A percentile compares a stretch with the other conserved stretches of the same genome.
These are phyloP conservation scores for Glossophaga mutica DNA, from an alignment of 2,797 vertebrate genomes.

Conservation along the genomic window DNA sequence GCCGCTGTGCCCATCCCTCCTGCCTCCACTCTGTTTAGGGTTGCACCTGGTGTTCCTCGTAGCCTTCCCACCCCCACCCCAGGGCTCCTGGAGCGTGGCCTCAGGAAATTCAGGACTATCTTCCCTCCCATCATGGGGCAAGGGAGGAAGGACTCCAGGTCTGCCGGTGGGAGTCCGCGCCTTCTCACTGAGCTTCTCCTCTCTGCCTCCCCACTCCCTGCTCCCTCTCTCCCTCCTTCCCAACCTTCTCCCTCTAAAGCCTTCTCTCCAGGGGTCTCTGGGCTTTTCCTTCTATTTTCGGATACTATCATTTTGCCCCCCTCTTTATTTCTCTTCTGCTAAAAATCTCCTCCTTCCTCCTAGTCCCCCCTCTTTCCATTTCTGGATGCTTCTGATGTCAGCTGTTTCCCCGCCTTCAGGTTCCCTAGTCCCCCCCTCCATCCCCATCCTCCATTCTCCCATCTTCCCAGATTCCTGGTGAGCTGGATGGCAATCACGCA, in stretches of 20 bases:
- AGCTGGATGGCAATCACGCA: not conserved
- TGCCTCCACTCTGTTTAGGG: not conserved
- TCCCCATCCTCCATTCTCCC: constrained; percentile 35
- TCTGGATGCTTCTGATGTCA: constrained; percentile 77
- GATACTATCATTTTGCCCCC: constrained; percentile 62
- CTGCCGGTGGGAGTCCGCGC: not conserved
- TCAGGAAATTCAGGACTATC: not conserved
- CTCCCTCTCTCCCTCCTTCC: not conserved
- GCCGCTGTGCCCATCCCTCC: not conserved
- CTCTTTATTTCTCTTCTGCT: constrained; percentile 45
- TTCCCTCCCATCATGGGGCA: not conserved
- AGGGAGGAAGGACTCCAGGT: not conserved
- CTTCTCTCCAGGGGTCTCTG: not conserved
- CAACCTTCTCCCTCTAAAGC: not conserved
- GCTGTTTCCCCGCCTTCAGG: constrained; percentile 57
- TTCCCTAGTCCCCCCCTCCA: not conserved
- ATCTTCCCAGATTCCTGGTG: constrained; percentile 4
- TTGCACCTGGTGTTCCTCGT: not conserved
- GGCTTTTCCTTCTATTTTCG: constrained; percentile 54
- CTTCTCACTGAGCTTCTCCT: not conserved
- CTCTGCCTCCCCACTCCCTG: not conserved
- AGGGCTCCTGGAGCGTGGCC: not conserved
- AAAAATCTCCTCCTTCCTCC: constrained; percentile 44
- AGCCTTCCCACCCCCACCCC: not conserved
- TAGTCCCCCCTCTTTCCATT: constrained; percentile 70